Conservation (phyloP, 2,888 invertebrate species). For the Nomada goodeniana region DNA sequence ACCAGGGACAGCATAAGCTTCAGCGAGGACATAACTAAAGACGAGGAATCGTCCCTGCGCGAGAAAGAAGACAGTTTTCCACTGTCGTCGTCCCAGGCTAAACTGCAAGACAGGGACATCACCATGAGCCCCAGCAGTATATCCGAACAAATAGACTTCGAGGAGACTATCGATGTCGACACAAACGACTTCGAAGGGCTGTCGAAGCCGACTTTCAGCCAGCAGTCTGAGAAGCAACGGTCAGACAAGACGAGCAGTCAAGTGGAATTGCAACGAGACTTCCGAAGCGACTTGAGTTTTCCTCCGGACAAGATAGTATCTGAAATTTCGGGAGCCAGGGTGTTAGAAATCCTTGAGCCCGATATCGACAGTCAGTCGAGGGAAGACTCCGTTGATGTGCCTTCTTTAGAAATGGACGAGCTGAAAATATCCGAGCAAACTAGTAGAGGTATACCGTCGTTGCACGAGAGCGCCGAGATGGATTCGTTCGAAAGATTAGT, state of each 20-base stretch:
- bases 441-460: constrained; percentile 68
- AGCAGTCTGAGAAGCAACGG: constrained; percentile 57
- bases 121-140: constrained; percentile 81
- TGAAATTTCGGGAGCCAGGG: constrained; percentile 75
- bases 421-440: constrained; percentile 69
- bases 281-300: constrained; percentile 35
- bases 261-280: constrained; percentile 46
- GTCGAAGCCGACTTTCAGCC: constrained; percentile 61
- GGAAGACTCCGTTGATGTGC: constrained; percentile 79
- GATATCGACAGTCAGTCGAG: constrained; percentile 70
- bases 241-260: constrained; percentile 49
- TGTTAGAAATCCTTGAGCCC: constrained; percentile 78
- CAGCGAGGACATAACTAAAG: constrained; percentile 80
- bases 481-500: constrained; percentile 77
- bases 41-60: constrained; percentile 77
- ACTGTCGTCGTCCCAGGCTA: constrained; percentile 74
- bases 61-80: constrained; percentile 76
- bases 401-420: constrained; percentile 80
- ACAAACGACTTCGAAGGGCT: constrained; percentile 66
- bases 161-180: constrained; percentile 74
- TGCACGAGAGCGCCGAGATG: constrained; percentile 77
- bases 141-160: constrained; percentile 80
- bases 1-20: constrained; percentile 77
- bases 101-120: constrained; percentile 76
- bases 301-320: constrained; percentile 64